These are phyloP conservation scores for Salvator merianae DNA, from an alignment of 2,113 vertebrate species.

Conservation along the genomic window DNA sequence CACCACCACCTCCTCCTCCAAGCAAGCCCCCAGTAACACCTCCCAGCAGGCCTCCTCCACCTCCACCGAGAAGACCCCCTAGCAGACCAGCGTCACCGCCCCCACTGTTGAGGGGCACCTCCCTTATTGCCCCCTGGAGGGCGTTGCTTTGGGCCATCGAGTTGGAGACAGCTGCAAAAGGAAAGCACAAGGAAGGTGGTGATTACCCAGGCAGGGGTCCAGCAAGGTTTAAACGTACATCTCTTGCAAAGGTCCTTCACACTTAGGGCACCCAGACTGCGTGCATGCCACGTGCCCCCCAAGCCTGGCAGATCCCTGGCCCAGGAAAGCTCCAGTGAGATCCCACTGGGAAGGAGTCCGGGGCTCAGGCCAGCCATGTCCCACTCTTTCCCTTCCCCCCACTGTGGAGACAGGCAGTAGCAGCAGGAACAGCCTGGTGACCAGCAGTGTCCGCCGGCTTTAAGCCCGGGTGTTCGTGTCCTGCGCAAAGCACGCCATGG, in stretches of 20 bases:
- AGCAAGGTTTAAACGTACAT: not conserved
- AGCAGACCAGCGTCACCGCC: not conserved
- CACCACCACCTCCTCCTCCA: not conserved
- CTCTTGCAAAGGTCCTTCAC: not conserved
- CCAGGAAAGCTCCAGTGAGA: no score
- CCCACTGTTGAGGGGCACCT: conserved; percentile 39
- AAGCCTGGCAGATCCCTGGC: no score
- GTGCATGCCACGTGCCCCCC: no score
- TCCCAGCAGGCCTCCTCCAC: not conserved
- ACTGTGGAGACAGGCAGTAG: no score
- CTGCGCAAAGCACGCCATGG: no score
- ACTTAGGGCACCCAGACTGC: no score
- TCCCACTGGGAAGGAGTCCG: no score
- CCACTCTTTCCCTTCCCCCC: no score
- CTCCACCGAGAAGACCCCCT: conserved; percentile 46
- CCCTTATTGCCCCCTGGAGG: conserved; percentile 47
- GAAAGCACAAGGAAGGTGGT: accelerated
- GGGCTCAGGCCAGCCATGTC: no score
- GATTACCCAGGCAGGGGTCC: accelerated
- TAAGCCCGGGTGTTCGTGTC: no score
- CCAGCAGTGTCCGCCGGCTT: no score
- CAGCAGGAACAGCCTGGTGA: no score
- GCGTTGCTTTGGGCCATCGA: conserved; percentile 32
- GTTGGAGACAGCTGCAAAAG: conserved; percentile 60
- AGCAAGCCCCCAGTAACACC: conserved; percentile 52